Conservation (phyloP, 1,140 invertebrate species). For the Aphis craccivora region DNA sequence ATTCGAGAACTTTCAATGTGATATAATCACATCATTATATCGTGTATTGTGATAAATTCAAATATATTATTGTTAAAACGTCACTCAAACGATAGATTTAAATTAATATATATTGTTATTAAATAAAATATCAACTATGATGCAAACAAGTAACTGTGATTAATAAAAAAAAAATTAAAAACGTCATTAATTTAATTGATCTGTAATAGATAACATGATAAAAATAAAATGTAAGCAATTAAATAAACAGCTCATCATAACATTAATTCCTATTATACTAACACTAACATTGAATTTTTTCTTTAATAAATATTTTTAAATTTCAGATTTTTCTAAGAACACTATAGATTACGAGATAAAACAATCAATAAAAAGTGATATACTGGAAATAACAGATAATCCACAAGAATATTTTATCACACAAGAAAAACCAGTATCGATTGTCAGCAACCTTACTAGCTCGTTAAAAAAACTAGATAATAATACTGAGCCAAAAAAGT, state of each 20-base stretch:
- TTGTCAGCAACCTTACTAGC: constrained; percentile 42
- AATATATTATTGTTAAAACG: background rate
- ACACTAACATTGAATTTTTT: background rate
- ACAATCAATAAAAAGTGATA: constrained; percentile 9
- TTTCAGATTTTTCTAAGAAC: constrained; percentile 47
- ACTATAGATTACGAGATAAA: constrained; percentile 16
- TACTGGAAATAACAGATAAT: constrained; percentile 43
- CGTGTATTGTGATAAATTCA: background rate
- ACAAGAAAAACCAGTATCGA: constrained; percentile 38
- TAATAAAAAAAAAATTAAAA: background rate
- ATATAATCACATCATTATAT: background rate
- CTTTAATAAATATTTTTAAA: background rate
- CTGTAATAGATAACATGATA: background rate
- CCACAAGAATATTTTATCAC: constrained; percentile 42
- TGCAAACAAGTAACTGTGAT: background rate
- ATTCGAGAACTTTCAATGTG: background rate
- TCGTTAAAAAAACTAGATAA: constrained; percentile 28
- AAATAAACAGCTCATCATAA: background rate
- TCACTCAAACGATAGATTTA: background rate
- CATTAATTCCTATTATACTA: background rate
- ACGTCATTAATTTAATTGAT: background rate
- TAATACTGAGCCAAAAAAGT: constrained; percentile 50
- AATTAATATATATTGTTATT: background rate
- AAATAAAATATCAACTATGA: background rate
- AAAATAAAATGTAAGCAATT: background rate